Percentiles rank a stretch among this genome's conserved stretches.
phyloP scores from a whole-genome alignment of 1,140 invertebrate species.

The Eciton burchellii region DNA sequence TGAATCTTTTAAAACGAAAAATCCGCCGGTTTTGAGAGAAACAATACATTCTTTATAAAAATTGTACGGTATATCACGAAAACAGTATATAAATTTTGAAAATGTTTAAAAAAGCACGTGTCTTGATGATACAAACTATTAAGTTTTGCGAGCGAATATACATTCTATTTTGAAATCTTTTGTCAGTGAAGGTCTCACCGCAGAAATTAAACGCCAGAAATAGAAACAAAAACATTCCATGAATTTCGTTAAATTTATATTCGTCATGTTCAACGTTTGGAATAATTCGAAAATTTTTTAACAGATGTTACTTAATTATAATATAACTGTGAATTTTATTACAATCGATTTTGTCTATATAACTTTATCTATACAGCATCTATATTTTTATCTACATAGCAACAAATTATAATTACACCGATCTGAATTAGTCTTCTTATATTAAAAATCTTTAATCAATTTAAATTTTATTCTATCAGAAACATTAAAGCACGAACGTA shows the following conservation, averaged over 20 bases:
- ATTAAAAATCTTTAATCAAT: too few relatives aligned
- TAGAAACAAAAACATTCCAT: conserved; percentile 36
- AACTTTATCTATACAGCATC: too few relatives aligned
- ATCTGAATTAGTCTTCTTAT: too few relatives aligned
- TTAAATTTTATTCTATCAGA: too few relatives aligned
- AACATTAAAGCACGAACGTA: too few relatives aligned
- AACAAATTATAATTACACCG: conserved; percentile 6
- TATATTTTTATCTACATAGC: too few relatives aligned
- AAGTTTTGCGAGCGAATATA: background rate
- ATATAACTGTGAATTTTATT: conserved; percentile 7
- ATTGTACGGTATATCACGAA: too few relatives aligned
- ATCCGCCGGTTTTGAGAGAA: too few relatives aligned
- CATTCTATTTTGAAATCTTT: background rate
- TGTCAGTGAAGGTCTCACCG: background rate
- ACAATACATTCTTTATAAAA: too few relatives aligned
- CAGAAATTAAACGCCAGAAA: conserved; percentile 48
- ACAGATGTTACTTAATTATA: conserved; percentile 11
- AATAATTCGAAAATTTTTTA: conserved; percentile 12
- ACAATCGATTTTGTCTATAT: background rate
- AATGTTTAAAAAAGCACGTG: background rate
- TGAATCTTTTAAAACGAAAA: too few relatives aligned
- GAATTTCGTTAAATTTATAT: conserved; percentile 20
- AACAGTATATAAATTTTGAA: background rate
- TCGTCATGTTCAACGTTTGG: background rate
- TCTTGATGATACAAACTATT: background rate